phyloP scores from a whole-genome alignment of 1,140 invertebrate genomes.

The Bradynema listronoti region DNA sequence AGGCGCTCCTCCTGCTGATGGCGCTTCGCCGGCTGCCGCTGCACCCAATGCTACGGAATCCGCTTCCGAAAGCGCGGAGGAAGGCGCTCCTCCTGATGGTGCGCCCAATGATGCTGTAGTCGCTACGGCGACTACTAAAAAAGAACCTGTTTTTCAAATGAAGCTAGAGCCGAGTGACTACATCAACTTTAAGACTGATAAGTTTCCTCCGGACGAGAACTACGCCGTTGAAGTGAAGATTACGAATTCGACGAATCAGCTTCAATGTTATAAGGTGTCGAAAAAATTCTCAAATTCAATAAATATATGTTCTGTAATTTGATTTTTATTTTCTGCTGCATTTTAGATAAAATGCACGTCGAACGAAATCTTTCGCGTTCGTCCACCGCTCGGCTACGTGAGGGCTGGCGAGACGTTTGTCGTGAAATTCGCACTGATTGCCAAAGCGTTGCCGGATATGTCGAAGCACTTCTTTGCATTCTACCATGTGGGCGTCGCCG shows the following conservation, averaged over 20 bases:
- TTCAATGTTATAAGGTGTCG: slow-evolving; percentile 28
- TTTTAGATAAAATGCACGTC: slow-evolving; percentile 42
- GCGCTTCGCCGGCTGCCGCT: not conserved
- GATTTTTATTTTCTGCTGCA: not conserved
- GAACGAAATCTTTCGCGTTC: slow-evolving; percentile 44
- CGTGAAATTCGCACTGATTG: slow-evolving; percentile 18
- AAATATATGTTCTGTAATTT: not conserved
- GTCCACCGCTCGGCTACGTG: slow-evolving; percentile 30
- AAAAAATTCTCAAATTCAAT: not conserved
- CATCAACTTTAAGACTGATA: slow-evolving; percentile 25
- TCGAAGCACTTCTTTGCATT: slow-evolving; percentile 41
- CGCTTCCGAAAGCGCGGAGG: not conserved
- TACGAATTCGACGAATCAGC: slow-evolving; percentile 31
- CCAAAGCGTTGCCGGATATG: slow-evolving; percentile 25
- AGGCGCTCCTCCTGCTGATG: not conserved
- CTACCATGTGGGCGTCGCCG: slow-evolving; percentile 25
- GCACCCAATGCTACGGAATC: not conserved
- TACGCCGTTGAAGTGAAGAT: slow-evolving; percentile 19
- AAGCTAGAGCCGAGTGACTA: slow-evolving; percentile 29
- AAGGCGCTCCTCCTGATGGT: not conserved
- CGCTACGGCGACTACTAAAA: slow-evolving; percentile 3
- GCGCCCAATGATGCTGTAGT: slow-evolving; percentile 23
- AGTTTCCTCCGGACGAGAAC: slow-evolving; percentile 16
- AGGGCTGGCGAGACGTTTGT: slow-evolving; percentile 19
- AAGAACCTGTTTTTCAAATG: slow-evolving; percentile 35